Evolutionary conservation across 2,113 vertebrate genomes (phyloP).

Genomic region (Phrynosoma platyrhinos): DNA sequence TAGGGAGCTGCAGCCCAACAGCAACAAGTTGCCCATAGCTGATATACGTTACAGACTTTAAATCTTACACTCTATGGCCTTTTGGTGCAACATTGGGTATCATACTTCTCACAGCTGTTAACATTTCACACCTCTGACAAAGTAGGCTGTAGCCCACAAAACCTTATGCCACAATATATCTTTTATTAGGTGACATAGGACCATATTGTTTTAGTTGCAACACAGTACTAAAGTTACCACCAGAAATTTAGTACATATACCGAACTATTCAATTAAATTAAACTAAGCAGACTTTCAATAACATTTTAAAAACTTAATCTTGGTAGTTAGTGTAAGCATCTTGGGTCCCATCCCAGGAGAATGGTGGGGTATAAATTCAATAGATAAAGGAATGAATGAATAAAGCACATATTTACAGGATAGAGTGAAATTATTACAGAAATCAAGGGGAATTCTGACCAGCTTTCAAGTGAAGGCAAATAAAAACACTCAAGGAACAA

Average conservation of each 20-base stretch:
- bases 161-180: background rate
- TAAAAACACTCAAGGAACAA: too few species aligned
- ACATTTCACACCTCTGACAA: background rate
- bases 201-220: background rate
- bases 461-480: background rate
- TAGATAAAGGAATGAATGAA: too few species aligned
- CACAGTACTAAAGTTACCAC: background rate
- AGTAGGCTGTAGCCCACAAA: background rate
- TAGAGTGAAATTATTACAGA: accelerated
- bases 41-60: background rate
- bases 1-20: too few species aligned
- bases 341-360: too few species aligned
- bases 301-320: too few species aligned
- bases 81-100: background rate
- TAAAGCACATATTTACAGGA: background rate
- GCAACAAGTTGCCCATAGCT: too few species aligned
- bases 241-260: background rate
- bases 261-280: background rate
- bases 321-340: too few species aligned
- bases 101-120: background rate
- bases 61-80: background rate
- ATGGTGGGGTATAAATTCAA: too few species aligned
- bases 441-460: accelerated
- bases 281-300: background rate
- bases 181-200: background rate